Evolutionary conservation across 2,113 vertebrate genomes (phyloP), one percentile per base, ranked within the genome.

Genomic region (Mola mola): DNA sequence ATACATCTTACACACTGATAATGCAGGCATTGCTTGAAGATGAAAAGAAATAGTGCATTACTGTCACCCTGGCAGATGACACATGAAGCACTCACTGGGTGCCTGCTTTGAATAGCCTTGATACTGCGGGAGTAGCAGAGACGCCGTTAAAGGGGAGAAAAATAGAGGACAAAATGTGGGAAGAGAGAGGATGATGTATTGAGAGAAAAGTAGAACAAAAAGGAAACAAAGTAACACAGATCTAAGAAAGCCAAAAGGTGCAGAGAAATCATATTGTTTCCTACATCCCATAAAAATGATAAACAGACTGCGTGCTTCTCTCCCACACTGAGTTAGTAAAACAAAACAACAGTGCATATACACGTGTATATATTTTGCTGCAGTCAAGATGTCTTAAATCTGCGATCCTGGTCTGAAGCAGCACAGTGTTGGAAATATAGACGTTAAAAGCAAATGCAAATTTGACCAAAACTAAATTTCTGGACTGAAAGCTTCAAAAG

Each of bases 21-120:
- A 92, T 91, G 87, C 83, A 82, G 87, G 79, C 90, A 86, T 86
- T 74, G 88, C 88, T 89, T 66, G 76, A 74, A 89, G 90, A 92
- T 91, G 87, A 89, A 91, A 89, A 89, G 82, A 88, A 87, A 84
- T 83, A 81, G 78, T 88, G 81, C 88, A 89, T 90, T 89, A 84
- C 85, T 85, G 84, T 90, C 89, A 81, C 66, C 78, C 51, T 67
- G 76, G 79, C 84, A 79, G 84, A 88, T 86, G 75, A 90, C 86
- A 90, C 87, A 88, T 82, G 82, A 74, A 67, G 78, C 85, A 65
- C 52, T 80, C 75, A 31, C 47, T 36, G 61, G 53, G 21, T 40
- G 66, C 56, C 50, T 76, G 63, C 73, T 82, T 79, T 82, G 83
- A 86, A 81, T 81, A 80, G 72, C 56, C 69, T 66, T 66, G 61